A percentile compares a stretch with the other conserved stretches of the same genome.
phyloP scores from a whole-genome alignment of 2,797 vertebrate genomes.

The Neopelma chrysocephalum region DNA sequence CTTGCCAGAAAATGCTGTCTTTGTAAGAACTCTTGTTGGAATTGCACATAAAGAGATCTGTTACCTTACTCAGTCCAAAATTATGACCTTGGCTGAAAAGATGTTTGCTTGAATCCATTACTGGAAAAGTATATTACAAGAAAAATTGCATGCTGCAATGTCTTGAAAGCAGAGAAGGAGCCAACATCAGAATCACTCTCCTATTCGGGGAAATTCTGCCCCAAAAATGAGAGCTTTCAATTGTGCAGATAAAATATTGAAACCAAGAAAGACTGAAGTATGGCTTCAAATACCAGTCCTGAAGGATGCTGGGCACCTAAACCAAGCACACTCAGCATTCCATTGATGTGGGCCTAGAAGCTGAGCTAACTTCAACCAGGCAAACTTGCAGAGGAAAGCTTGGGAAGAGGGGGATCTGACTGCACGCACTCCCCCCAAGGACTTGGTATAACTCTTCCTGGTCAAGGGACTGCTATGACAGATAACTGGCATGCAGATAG shows the following conservation, averaged over 20 bases:
- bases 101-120: conserved; percentile 41
- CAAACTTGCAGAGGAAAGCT: background rate
- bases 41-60: conserved; percentile 28
- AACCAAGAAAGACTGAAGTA: background rate
- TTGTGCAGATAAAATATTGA: background rate
- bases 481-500: background rate
- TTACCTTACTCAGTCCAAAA: conserved; percentile 31
- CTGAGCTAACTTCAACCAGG: background rate
- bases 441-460: background rate
- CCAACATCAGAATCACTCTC: background rate
- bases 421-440: background rate
- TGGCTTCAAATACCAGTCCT: background rate
- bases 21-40: conserved; percentile 38
- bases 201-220: background rate
- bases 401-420: background rate
- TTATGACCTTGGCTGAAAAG: conserved; percentile 35
- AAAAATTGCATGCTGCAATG: background rate
- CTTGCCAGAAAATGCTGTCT: conserved; percentile 15
- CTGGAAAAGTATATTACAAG: conserved; percentile 30
- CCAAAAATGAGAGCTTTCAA: background rate
- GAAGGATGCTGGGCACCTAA: background rate
- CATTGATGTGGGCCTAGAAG: background rate
- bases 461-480: background rate
- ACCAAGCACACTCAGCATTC: background rate
- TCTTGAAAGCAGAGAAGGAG: background rate